A percentile compares a stretch with the other conserved stretches of the same genome.
These are phyloP conservation scores for Hydrotaea cyrtoneurina DNA, from an alignment of 2,888 invertebrate species.

Conservation along the genomic window DNA sequence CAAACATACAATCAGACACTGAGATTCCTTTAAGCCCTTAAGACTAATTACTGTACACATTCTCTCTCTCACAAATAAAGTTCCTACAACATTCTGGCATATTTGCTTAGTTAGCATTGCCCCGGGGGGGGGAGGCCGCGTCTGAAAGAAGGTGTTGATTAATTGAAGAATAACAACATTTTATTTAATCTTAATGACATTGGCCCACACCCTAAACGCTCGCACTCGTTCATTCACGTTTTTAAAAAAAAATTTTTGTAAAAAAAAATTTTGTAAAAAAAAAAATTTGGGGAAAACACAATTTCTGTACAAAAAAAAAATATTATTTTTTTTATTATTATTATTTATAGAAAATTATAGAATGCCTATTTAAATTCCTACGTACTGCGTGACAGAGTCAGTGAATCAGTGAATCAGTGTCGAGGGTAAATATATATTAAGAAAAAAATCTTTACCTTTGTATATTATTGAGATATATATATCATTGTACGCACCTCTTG, in stretches of 20 bases:
- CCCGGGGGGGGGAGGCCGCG: not conserved
- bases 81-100: not conserved
- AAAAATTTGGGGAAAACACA: no score
- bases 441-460: no score
- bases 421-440: no score
- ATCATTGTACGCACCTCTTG: constrained; percentile 70
- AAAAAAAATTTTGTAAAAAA: no score
- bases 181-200: constrained; percentile 75
- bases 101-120: constrained; percentile 49
- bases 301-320: no score
- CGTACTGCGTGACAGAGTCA: no score
- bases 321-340: no score
- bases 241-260: no score
- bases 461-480: no score
- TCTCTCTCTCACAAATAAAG: not conserved
- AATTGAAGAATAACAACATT: constrained; percentile 75
- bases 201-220: constrained; percentile 64
- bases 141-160: constrained; percentile 72
- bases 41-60: constrained; percentile 74
- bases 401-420: no score
- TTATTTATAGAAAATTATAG: no score
- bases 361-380: no score
- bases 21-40: constrained; percentile 70
- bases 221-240: not conserved
- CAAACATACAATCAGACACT: not conserved